Conservation (phyloP, 2,888 invertebrate species). For the Polydesmus complanatus region DNA sequence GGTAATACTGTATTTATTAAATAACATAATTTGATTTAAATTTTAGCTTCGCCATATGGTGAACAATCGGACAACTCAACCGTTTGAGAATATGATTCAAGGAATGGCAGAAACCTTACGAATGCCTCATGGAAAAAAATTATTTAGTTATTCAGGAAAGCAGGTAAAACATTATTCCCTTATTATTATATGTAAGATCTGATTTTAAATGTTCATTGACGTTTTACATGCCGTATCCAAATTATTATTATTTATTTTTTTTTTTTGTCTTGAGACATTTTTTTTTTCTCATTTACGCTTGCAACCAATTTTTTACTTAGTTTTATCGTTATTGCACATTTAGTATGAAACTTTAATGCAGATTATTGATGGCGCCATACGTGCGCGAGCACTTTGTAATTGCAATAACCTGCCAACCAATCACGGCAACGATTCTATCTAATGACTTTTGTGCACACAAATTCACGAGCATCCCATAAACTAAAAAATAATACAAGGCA, state of each 20-base stretch:
- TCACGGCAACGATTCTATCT: not conserved
- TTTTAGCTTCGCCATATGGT: slow-evolving; percentile 71
- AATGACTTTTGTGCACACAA: not conserved
- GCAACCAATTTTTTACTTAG: too few relatives aligned
- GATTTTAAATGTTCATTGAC: too few relatives aligned
- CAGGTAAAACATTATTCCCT: too few relatives aligned
- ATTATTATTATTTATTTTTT: too few relatives aligned
- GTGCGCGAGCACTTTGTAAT: not conserved
- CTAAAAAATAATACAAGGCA: not conserved
- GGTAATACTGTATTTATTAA: not conserved
- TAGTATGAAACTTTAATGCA: too few relatives aligned
- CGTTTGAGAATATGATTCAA: slow-evolving; percentile 84
- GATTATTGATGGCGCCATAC: too few relatives aligned
- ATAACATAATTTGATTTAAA: not conserved
- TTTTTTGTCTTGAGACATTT: too few relatives aligned
- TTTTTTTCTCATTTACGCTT: too few relatives aligned
- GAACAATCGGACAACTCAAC: slow-evolving; percentile 80
- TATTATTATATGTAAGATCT: too few relatives aligned
- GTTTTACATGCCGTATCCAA: too few relatives aligned
- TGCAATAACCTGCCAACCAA: not conserved
- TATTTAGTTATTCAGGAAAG: slow-evolving; percentile 83
- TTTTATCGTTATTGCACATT: too few relatives aligned
- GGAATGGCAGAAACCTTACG: slow-evolving; percentile 85
- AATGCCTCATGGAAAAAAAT: slow-evolving; percentile 76
- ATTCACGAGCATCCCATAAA: not conserved